Percentiles rank a stretch among this genome's conserved stretches.
phyloP scores from a whole-genome alignment of 2,888 invertebrate species.

The Tillus elongatus region DNA sequence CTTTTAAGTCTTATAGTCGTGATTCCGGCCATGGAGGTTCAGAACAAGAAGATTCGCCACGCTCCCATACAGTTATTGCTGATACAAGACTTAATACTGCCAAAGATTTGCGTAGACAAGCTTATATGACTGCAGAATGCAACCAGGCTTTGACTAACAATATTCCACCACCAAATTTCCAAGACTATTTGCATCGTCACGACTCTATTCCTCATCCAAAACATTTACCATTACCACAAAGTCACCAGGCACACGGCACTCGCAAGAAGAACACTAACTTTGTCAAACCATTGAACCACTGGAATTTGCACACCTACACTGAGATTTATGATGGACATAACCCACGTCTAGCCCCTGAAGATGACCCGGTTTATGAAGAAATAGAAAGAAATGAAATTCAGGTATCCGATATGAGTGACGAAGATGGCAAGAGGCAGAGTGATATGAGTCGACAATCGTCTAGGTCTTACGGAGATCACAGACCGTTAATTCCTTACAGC shows the following conservation, averaged over 20 bases:
- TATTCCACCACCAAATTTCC: constrained; percentile 28
- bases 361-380: constrained; percentile 75
- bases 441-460: constrained; percentile 62
- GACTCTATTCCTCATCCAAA: constrained; percentile 32
- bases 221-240: constrained; percentile 31
- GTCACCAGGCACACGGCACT: constrained; percentile 30
- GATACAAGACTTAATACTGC: constrained; percentile 50
- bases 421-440: constrained; percentile 64
- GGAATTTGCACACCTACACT: constrained; percentile 71
- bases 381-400: constrained; percentile 64
- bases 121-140: constrained; percentile 39
- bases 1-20: constrained; percentile 68
- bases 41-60: constrained; percentile 57
- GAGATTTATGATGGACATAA: constrained; percentile 54
- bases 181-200: constrained; percentile 32
- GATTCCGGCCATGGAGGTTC: constrained; percentile 57
- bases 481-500: constrained; percentile 71
- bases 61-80: constrained; percentile 46
- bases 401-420: constrained; percentile 70
- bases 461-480: constrained; percentile 70
- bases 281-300: constrained; percentile 50
- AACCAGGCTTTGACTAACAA: constrained; percentile 36
- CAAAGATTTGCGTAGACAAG: constrained; percentile 47
- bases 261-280: constrained; percentile 35
- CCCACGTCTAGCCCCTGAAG: constrained; percentile 51